Evolutionary conservation across 2,888 invertebrate species (phyloP).

Genomic region (Perithous albicinctus): DNA sequence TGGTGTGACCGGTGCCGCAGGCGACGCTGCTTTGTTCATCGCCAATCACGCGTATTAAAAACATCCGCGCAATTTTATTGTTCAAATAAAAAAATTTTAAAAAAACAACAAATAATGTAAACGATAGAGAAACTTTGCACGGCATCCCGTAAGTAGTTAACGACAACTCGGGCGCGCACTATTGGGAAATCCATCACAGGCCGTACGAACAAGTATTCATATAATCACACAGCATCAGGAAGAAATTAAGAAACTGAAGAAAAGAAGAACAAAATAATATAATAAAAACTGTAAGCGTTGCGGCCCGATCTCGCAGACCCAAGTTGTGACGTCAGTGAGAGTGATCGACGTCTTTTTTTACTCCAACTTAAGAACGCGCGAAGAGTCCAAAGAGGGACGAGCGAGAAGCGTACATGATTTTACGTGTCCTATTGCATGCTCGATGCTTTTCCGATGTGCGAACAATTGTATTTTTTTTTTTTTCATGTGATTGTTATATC

Average conservation of each 20-base stretch:
- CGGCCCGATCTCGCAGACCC: constrained; percentile 4
- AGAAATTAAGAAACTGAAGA: constrained; percentile 14
- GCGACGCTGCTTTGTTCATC: constrained; percentile 95
- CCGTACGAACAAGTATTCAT: constrained; percentile 36
- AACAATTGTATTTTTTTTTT: constrained; percentile 32
- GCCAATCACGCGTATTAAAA: constrained; percentile 98
- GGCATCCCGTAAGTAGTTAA: constrained; percentile 51
- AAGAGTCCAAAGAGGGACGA: constrained; percentile 17
- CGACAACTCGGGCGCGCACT: neutral
- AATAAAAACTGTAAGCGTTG: constrained; percentile 11
- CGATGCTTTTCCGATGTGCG: constrained; percentile 25
- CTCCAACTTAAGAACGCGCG: neutral
- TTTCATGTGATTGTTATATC: neutral
- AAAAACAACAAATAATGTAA: constrained; percentile 50
- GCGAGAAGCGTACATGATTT: constrained; percentile 26
- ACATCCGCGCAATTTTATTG: constrained; percentile 40
- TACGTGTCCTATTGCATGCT: constrained; percentile 20
- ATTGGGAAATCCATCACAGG: constrained; percentile 5
- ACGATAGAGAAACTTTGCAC: constrained; percentile 56
- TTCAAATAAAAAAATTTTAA: constrained; percentile 14
- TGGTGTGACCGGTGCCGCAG: constrained; percentile 94
- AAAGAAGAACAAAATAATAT: neutral
- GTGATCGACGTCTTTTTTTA: constrained; percentile 10
- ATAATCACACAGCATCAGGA: constrained; percentile 25
- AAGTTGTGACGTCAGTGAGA: constrained; percentile 18